phyloP scores from a whole-genome alignment of 2,797 vertebrate genomes.

The Argya squamiceps region DNA sequence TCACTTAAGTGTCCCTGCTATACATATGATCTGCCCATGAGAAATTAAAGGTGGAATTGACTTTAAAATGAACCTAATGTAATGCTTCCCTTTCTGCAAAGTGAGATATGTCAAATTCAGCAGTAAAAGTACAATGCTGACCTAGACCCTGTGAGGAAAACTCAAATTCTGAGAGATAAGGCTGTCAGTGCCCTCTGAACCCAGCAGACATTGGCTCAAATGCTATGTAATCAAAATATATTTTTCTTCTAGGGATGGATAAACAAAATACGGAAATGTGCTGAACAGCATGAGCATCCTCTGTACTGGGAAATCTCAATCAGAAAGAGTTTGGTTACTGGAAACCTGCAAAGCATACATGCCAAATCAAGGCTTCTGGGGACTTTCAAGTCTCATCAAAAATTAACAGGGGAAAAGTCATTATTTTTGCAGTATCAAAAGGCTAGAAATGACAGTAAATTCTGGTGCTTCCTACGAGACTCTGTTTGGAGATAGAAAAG shows the following conservation, averaged over 20 bases:
- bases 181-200: not conserved
- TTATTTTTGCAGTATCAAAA: not conserved
- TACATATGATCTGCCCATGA: not conserved
- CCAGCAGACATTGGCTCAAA: not conserved
- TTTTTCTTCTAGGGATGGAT: not conserved
- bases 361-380: not conserved
- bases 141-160: not conserved
- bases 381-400: not conserved
- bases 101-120: accelerated
- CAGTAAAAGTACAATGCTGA: not conserved
- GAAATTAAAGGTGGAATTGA: not conserved
- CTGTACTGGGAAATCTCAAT: not conserved
- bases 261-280: not conserved
- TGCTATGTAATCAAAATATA: not conserved
- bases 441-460: not conserved
- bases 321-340: not conserved
- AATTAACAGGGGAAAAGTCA: not conserved
- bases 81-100: not conserved
- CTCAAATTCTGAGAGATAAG: not conserved
- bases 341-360: not conserved
- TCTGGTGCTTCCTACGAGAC: not conserved
- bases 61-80: not conserved
- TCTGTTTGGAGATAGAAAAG: not conserved
- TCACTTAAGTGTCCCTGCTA: not conserved
- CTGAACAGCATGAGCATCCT: not conserved